Conservation (phyloP, 1,140 invertebrate genomes). For the Magallana angulata region DNA sequence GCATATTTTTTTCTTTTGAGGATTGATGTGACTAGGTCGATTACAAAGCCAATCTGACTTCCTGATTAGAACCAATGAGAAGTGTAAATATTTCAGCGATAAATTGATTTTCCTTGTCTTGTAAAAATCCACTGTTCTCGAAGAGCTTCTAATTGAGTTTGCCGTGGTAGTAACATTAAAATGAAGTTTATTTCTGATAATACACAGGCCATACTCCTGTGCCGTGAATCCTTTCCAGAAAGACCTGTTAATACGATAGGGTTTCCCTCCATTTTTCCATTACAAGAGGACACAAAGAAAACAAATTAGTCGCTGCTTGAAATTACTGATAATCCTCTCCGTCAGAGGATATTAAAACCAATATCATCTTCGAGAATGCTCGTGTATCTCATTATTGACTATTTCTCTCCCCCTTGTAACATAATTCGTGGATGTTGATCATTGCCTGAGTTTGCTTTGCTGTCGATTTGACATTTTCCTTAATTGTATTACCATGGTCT, state of each 20-base stretch:
- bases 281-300: slow-evolving; percentile 1
- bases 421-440: too few species aligned
- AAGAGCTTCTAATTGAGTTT: not conserved
- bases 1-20: too few species aligned
- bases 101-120: slow-evolving; percentile 32
- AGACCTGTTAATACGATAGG: slow-evolving; percentile 3
- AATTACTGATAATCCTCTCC: not conserved
- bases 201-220: not conserved
- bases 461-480: too few species aligned
- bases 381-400: too few species aligned
- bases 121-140: not conserved
- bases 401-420: too few species aligned
- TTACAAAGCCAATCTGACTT: too few species aligned
- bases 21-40: too few species aligned
- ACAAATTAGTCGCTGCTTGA: slow-evolving; percentile 16
- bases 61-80: not conserved
- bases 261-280: not conserved
- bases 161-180: not conserved
- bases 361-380: too few species aligned
- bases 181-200: slow-evolving; percentile 1
- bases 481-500: too few species aligned
- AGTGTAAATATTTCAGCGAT: not conserved
- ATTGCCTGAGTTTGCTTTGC: too few species aligned
- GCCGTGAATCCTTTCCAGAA: not conserved
- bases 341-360: not conserved